Conservation (phyloP, 2,888 invertebrate species). For the Drosophila sordidapex region DNA sequence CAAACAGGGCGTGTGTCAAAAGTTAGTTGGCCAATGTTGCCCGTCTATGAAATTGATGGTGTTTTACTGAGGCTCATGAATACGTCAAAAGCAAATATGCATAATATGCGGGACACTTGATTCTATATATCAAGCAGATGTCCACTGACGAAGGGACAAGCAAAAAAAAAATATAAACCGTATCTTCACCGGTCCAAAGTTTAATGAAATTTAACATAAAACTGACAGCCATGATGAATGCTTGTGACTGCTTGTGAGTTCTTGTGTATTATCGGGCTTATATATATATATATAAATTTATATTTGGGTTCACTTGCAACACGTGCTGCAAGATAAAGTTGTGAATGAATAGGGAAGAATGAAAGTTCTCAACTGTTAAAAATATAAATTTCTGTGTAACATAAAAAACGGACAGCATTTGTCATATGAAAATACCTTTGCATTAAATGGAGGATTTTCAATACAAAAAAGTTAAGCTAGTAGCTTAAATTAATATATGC, state of each 20-base stretch:
- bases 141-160: slow-evolving; percentile 34
- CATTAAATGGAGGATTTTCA: neutral
- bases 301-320: slow-evolving; percentile 14
- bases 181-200: slow-evolving; percentile 48
- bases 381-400: neutral
- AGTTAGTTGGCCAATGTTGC: slow-evolving; percentile 37
- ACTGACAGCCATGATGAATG: slow-evolving; percentile 68
- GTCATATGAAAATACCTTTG: neutral
- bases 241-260: slow-evolving; percentile 19
- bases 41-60: slow-evolving; percentile 68
- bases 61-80: slow-evolving; percentile 65
- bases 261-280: slow-evolving; percentile 9
- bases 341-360: neutral
- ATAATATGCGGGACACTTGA: slow-evolving; percentile 65
- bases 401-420: slow-evolving; percentile 1
- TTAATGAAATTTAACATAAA: slow-evolving; percentile 70
- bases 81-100: slow-evolving; percentile 70
- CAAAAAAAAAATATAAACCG: neutral
- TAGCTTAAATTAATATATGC: neutral
- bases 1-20: slow-evolving; percentile 48
- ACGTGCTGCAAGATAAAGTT: slow-evolving; percentile 38
- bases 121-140: slow-evolving; percentile 38
- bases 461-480: neutral
- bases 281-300: neutral
- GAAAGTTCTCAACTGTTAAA: neutral